Evolutionary conservation across 2,113 vertebrate genomes (phyloP).

Genomic region (Gasterosteus aculeatus): DNA sequence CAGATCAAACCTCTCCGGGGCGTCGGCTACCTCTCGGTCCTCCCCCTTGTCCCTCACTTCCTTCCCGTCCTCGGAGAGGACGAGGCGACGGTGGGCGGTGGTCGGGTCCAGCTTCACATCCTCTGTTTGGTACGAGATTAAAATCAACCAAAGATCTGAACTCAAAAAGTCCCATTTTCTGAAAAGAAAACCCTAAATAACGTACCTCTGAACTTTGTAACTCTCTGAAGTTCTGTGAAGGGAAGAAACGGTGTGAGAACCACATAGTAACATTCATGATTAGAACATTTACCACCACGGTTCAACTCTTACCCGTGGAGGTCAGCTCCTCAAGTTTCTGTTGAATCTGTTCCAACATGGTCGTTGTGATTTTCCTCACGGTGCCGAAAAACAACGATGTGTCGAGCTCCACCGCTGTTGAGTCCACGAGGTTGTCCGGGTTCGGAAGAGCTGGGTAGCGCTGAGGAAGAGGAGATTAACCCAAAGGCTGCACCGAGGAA

Average conservation of each 20-base stretch:
- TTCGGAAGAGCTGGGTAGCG: constrained; percentile 30
- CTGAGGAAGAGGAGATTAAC: constrained; percentile 34
- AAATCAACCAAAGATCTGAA: neutral
- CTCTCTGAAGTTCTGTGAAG: constrained; percentile 63
- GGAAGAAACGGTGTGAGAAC: neutral
- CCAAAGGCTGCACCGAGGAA: neutral
- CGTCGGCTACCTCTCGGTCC: neutral
- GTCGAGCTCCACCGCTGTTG: constrained; percentile 51
- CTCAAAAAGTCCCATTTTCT: neutral
- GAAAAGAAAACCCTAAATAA: neutral
- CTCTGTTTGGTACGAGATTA: constrained; percentile 38
- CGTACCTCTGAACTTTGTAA: constrained; percentile 67
- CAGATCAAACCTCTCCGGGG: constrained; percentile 58
- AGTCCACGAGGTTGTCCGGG: constrained; percentile 1
- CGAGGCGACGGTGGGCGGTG: constrained; percentile 56
- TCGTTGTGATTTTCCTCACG: constrained; percentile 34
- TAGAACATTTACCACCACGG: neutral
- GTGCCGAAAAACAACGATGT: constrained; percentile 64
- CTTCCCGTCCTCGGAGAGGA: constrained; percentile 57
- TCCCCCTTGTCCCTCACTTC: constrained; percentile 60
- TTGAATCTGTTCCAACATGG: constrained; percentile 38
- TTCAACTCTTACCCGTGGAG: constrained; percentile 50
- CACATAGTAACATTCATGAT: fast-evolving
- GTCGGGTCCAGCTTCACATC: constrained; percentile 68
- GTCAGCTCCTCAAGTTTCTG: constrained; percentile 58